phyloP scores from a whole-genome alignment of 2,797 vertebrate species.

The Muraenolepis orangiensis region DNA sequence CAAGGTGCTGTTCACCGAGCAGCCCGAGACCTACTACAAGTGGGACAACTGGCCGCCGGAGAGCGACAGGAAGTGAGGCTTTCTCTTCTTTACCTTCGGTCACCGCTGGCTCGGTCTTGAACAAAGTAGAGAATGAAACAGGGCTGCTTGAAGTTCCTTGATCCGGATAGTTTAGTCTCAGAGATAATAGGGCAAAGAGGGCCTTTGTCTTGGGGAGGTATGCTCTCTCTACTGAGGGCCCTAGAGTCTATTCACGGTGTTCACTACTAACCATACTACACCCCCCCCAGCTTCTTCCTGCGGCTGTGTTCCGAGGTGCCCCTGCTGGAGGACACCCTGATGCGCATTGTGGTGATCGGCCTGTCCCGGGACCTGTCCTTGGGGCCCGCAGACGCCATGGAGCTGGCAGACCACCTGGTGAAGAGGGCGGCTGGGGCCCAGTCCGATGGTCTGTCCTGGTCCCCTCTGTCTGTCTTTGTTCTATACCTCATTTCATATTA shows the following conservation, averaged over 20 bases:
- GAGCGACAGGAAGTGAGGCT: conserved; percentile 95
- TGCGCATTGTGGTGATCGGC: conserved; percentile 95
- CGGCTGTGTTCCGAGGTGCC: conserved; percentile 98
- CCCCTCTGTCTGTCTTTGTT: not conserved
- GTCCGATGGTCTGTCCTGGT: conserved; percentile 80
- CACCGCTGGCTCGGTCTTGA: not conserved
- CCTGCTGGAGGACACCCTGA: conserved; percentile 93
- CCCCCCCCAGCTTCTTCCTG: conserved; percentile 86
- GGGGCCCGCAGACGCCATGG: conserved; percentile 96
- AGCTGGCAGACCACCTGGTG: conserved; percentile 95
- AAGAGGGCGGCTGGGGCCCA: conserved; percentile 93
- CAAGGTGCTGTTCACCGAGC: conserved; percentile 98
- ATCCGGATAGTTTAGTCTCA: too few relatives aligned
- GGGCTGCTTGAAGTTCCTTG: too few relatives aligned
- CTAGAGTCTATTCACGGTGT: too few relatives aligned
- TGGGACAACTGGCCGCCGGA: conserved; percentile 99
- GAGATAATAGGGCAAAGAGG: too few relatives aligned
- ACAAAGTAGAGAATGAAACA: not conserved
- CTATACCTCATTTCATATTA: too few relatives aligned
- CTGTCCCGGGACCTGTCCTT: conserved; percentile 92
- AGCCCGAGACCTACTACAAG: conserved; percentile 98
- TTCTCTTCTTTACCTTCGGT: not conserved
- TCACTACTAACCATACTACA: too few relatives aligned
- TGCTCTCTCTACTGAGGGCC: too few relatives aligned
- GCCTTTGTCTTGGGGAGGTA: too few relatives aligned